Evolutionary conservation across 2,888 invertebrate species (phyloP).

Genomic region (Nephrotoma appendiculata): DNA sequence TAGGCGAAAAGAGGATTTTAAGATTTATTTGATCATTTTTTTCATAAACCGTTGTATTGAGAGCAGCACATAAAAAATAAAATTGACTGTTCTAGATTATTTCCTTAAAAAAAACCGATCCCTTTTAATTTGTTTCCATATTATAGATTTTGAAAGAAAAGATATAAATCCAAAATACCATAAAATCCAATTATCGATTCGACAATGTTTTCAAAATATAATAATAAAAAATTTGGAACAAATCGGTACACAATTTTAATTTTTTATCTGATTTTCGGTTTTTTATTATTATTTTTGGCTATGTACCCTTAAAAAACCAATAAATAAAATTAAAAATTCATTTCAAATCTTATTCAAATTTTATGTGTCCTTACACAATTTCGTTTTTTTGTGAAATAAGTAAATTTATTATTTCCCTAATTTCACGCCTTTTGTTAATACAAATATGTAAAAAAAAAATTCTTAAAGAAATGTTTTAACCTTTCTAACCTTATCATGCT

Average conservation of each 20-base stretch:
- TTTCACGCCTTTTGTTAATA: slow-evolving; percentile 3
- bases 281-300: not conserved
- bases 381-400: not conserved
- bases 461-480: not conserved
- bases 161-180: not conserved
- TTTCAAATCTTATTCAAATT: not conserved
- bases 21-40: slow-evolving; percentile 1
- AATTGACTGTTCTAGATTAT: not conserved
- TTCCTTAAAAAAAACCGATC: not conserved
- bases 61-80: not conserved
- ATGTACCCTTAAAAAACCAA: not conserved
- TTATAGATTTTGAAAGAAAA: not conserved
- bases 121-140: not conserved
- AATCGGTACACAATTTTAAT: not conserved
- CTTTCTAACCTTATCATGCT: not conserved
- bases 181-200: slow-evolving; percentile 4
- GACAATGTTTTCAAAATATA: slow-evolving; percentile 3
- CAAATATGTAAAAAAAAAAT: not conserved
- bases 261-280: not conserved
- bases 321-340: not conserved
- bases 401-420: not conserved
- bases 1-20: not conserved
- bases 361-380: not conserved
- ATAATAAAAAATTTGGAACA: not conserved
- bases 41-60: not conserved